Conservation (phyloP, 2,888 invertebrate species). For the Spicauda simplicius region DNA sequence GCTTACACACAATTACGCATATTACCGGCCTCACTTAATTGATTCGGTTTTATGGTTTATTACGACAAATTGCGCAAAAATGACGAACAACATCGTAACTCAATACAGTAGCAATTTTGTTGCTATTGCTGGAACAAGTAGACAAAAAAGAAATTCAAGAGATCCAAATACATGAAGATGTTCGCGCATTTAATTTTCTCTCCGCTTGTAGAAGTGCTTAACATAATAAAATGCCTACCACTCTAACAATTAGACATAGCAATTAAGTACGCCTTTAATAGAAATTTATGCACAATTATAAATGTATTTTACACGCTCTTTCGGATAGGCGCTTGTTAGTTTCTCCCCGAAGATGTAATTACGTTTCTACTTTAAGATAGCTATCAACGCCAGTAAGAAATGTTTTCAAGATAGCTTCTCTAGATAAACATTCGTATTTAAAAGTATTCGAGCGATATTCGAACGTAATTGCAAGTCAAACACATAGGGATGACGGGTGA, state of each 20-base stretch:
- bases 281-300: constrained; percentile 4
- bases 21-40: constrained; percentile 29
- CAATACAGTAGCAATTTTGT: constrained; percentile 15
- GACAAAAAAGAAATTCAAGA: no score
- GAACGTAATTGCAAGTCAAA: constrained; percentile 25
- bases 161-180: no score
- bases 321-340: constrained; percentile 2
- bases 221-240: background rate
- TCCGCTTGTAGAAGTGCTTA: no score
- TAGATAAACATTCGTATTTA: constrained; percentile 30
- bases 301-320: constrained; percentile 9
- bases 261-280: background rate
- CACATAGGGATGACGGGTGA: constrained; percentile 28
- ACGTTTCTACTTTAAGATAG: constrained; percentile 24
- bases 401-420: constrained; percentile 22
- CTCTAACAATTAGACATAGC: background rate
- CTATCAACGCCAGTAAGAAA: constrained; percentile 27
- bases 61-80: constrained; percentile 29
- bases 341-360: constrained; percentile 19
- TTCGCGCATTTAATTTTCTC: no score
- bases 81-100: constrained; percentile 17
- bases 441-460: constrained; percentile 22
- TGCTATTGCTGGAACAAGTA: background rate
- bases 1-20: constrained; percentile 27
- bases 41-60: constrained; percentile 33